phyloP scores from a whole-genome alignment of 2,113 vertebrate genomes.

The Semnopithecus entellus region DNA sequence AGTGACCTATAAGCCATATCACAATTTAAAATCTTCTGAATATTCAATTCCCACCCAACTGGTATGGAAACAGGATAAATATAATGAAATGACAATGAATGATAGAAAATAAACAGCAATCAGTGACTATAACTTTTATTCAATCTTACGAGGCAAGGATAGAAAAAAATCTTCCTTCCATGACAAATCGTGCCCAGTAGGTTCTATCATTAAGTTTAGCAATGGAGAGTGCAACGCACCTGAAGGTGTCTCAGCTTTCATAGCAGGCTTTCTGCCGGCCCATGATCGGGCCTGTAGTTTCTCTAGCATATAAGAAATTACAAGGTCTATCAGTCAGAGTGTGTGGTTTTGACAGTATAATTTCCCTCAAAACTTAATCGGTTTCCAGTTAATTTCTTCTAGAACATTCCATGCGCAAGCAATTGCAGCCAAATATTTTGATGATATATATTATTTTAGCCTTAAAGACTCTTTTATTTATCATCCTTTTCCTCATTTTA shows the following conservation, averaged over 20 bases:
- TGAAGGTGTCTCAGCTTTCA: not conserved
- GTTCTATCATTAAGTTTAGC: not conserved
- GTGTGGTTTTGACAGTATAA: not conserved
- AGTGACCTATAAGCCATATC: not conserved
- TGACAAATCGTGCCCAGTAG: not conserved
- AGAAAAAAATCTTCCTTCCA: not conserved
- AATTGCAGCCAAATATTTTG: not conserved
- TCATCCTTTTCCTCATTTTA: not conserved
- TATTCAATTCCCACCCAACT: not conserved
- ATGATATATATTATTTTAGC: not conserved
- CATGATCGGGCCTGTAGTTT: not conserved
- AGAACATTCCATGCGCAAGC: not conserved
- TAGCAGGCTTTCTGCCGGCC: not conserved
- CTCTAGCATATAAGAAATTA: not conserved
- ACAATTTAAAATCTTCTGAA: not conserved
- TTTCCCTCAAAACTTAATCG: not conserved
- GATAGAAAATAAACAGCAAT: not conserved
- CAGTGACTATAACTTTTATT: not conserved
- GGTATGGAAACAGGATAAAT: not conserved
- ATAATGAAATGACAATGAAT: not conserved
- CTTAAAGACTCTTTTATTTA: not conserved
- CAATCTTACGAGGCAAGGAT: not conserved
- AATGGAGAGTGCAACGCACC: no score
- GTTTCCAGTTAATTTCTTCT: not conserved
- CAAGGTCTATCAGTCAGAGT: not conserved